Evolutionary conservation across 1,140 invertebrate genomes (phyloP).

Genomic region (Oppia nitens): DNA sequence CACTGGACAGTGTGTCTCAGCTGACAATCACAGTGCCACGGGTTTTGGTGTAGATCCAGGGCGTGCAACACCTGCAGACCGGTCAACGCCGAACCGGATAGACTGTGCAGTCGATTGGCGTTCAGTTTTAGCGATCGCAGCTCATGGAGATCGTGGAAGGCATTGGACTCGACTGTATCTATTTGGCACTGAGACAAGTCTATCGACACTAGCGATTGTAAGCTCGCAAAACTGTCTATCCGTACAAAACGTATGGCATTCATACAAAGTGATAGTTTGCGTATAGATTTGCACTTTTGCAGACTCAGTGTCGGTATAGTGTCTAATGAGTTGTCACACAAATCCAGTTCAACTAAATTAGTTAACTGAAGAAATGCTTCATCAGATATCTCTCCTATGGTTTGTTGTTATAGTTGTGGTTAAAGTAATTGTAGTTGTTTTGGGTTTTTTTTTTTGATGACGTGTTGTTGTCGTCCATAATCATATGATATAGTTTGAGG

Average conservation of each 20-base stretch:
- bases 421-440: not conserved
- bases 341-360: conserved; percentile 71
- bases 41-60: conserved; percentile 65
- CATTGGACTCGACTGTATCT: conserved; percentile 51
- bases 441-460: not conserved
- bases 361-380: conserved; percentile 59
- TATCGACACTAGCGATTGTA: conserved; percentile 54
- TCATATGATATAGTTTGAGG: not conserved
- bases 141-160: conserved; percentile 58
- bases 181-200: conserved; percentile 64
- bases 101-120: conserved; percentile 53
- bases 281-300: conserved; percentile 52
- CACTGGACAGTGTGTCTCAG: conserved; percentile 61
- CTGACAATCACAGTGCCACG: conserved; percentile 75
- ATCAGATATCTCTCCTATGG: not conserved
- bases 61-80: conserved; percentile 48
- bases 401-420: not conserved
- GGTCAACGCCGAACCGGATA: conserved; percentile 46
- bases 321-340: conserved; percentile 58
- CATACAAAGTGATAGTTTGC: conserved; percentile 55
- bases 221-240: conserved; percentile 51
- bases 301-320: conserved; percentile 58
- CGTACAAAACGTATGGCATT: conserved; percentile 58
- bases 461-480: not conserved
- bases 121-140: conserved; percentile 67